Evolutionary conservation across 2,113 vertebrate species (phyloP).

Genomic region (Pseudorhombus dupliciocellatus): DNA sequence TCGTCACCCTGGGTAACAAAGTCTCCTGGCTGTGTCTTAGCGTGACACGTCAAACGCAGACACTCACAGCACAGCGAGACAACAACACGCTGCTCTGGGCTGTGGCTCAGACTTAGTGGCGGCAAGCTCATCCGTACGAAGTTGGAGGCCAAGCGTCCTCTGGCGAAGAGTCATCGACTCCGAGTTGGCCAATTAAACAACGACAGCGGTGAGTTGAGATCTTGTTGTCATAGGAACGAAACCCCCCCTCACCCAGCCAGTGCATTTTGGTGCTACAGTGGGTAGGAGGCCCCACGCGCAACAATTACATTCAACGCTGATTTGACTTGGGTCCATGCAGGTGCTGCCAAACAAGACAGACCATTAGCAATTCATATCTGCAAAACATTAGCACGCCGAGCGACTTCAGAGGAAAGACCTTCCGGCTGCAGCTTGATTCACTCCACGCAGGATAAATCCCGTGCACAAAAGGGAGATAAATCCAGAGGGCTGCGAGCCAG

Average conservation of each 20-base stretch:
- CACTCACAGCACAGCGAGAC: neutral
- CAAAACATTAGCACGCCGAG: neutral
- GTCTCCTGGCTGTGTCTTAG: too few species aligned
- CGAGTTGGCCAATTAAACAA: neutral
- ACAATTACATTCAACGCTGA: too few species aligned
- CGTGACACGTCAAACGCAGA: neutral
- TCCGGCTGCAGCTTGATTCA: constrained; percentile 7
- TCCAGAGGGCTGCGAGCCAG: neutral
- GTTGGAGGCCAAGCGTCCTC: neutral
- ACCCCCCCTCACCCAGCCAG: neutral
- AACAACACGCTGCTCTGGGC: too few species aligned
- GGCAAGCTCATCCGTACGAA: neutral
- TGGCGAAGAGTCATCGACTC: neutral
- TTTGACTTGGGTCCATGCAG: neutral
- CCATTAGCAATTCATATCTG: neutral
- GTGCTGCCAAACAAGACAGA: neutral
- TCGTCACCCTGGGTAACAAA: too few species aligned
- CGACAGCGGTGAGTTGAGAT: too few species aligned
- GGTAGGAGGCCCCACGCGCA: too few species aligned
- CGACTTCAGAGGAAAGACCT: constrained; percentile 7
- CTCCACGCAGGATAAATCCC: constrained; percentile 8
- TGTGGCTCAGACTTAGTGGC: neutral
- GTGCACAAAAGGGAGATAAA: constrained; percentile 10
- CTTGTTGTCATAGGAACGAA: neutral
- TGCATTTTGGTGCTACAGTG: too few species aligned